These are phyloP conservation scores for Eolophus roseicapilla DNA, from an alignment of 2,113 vertebrate species.

Conservation along the genomic window DNA sequence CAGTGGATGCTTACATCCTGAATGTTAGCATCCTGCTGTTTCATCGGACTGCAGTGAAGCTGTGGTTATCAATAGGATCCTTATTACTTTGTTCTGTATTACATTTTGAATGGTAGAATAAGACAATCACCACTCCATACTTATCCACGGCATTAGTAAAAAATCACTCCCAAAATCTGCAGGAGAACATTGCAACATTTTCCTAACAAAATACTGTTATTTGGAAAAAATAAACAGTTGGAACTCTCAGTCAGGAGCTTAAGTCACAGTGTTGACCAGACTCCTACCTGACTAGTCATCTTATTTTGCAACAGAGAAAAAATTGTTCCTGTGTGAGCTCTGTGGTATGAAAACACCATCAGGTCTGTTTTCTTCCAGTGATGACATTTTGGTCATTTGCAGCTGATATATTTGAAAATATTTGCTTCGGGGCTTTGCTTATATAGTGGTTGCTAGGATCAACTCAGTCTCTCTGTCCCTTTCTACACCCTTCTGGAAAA, in stretches of 20 bases:
- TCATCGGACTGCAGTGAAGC: not conserved
- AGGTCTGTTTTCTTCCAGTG: not conserved
- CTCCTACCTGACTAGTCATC: not conserved
- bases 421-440: not conserved
- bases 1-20: not conserved
- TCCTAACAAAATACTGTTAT: not conserved
- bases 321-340: not conserved
- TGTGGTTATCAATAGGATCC: not conserved
- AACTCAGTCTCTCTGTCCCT: not conserved
- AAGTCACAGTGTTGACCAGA: not conserved
- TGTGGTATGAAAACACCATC: not conserved
- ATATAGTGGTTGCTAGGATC: not conserved
- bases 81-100: not conserved
- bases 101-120: not conserved
- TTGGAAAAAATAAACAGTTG: not conserved
- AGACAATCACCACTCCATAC: not conserved
- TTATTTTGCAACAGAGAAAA: not conserved
- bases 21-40: not conserved
- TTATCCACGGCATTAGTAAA: rapidly evolving
- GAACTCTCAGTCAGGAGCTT: not conserved
- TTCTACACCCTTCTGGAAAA: not conserved
- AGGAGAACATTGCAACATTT: not conserved
- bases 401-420: not conserved
- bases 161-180: not conserved
- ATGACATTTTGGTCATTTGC: not conserved